Evolutionary conservation across 2,888 invertebrate species (phyloP).

Genomic region (Catocala sponsa): DNA sequence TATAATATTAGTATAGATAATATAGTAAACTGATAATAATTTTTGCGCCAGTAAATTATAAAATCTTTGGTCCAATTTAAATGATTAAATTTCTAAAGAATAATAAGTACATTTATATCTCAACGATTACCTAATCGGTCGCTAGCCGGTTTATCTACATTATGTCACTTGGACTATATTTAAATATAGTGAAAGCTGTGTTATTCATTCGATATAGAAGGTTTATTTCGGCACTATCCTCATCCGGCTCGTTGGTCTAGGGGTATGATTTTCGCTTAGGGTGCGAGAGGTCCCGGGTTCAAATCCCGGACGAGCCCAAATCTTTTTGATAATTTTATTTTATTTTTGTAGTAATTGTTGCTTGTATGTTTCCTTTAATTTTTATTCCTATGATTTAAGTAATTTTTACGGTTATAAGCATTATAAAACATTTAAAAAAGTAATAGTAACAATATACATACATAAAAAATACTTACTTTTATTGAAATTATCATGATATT

Average conservation of each 20-base stretch:
- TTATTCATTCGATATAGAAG: background rate
- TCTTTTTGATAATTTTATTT: constrained; percentile 33
- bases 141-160: background rate
- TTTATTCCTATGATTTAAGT: too few relatives aligned
- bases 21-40: background rate
- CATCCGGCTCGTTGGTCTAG: constrained; percentile 85
- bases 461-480: too few relatives aligned
- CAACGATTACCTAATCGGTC: background rate
- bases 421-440: too few relatives aligned
- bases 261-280: constrained; percentile 88
- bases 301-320: constrained; percentile 87
- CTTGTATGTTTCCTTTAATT: too few relatives aligned
- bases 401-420: too few relatives aligned
- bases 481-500: too few relatives aligned
- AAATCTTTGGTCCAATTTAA: background rate
- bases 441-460: too few relatives aligned
- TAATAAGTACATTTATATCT: background rate
- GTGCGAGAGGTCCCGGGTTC: constrained; percentile 88
- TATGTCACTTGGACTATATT: too few relatives aligned
- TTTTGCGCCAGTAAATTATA: background rate
- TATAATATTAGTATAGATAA: too few relatives aligned
- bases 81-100: background rate
- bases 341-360: background rate
- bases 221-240: fast-evolving
- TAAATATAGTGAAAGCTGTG: constrained; percentile 28